Percentiles rank a stretch among this genome's conserved stretches.
phyloP scores from a whole-genome alignment of 2,113 vertebrate species.

The Notechis scutatus region DNA sequence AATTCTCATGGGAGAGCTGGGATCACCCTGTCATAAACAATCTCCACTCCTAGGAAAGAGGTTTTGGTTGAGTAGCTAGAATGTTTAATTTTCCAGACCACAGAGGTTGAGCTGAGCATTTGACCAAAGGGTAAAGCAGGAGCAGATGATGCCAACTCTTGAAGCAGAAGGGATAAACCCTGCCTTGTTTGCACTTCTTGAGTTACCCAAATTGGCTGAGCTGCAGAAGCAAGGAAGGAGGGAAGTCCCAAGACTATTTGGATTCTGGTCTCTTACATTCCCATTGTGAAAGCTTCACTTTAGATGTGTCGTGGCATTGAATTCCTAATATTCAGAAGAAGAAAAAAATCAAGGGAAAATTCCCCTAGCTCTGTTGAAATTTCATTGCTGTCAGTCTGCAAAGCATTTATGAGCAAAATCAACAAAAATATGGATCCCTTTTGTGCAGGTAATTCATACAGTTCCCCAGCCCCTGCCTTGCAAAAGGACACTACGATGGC shows the following conservation, averaged over 20 bases:
- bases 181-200: background rate
- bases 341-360: background rate
- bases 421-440: background rate
- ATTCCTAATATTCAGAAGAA: background rate
- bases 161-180: background rate
- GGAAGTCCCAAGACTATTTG: background rate
- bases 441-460: background rate
- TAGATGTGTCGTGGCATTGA: background rate
- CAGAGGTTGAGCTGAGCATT: conserved; percentile 9
- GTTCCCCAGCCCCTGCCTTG: background rate
- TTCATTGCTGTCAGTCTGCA: background rate
- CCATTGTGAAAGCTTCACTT: background rate
- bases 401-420: background rate
- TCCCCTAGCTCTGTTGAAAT: background rate
- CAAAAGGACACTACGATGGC: background rate
- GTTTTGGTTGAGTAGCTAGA: conserved; percentile 17
- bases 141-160: background rate
- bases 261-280: background rate
- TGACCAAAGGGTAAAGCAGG: conserved; percentile 12
- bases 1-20: background rate
- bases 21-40: conserved; percentile 7
- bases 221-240: background rate
- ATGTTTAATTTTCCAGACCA: conserved; percentile 19
- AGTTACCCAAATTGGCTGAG: background rate
- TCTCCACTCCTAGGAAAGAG: conserved; percentile 12